Percentiles rank a stretch among this genome's conserved stretches.
phyloP scores from a whole-genome alignment of 2,888 invertebrate species.

The Hedya salicella region DNA sequence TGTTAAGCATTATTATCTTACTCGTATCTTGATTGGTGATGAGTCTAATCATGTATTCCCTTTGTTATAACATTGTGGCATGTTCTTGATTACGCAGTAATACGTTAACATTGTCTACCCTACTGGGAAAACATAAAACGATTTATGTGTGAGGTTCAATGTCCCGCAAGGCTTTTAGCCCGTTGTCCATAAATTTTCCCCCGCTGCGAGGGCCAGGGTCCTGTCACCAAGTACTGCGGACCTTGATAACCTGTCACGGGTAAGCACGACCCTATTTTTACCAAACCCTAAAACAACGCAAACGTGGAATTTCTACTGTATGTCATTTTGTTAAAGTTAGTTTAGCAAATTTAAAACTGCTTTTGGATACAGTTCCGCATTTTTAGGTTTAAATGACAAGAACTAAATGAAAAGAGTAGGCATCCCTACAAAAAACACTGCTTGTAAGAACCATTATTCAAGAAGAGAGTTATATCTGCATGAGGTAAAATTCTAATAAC shows the following conservation, averaged over 20 bases:
- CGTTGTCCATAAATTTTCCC: slow-evolving; percentile 29
- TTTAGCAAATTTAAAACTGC: slow-evolving; percentile 8
- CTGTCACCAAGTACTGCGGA: slow-evolving; percentile 4
- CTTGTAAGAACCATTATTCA: not conserved
- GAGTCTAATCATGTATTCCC: too few relatives aligned
- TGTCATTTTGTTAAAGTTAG: not conserved
- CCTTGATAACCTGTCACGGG: slow-evolving; percentile 12
- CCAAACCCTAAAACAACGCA: not conserved
- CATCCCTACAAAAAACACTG: not conserved
- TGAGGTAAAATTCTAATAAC: slow-evolving; percentile 1
- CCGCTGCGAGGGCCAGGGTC: slow-evolving; percentile 1
- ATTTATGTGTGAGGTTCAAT: slow-evolving; percentile 17
- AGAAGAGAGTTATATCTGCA: slow-evolving; percentile 5
- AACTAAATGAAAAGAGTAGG: not conserved
- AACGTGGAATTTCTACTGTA: not conserved
- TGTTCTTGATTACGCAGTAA: not conserved
- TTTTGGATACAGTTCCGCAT: not conserved
- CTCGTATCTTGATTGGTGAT: too few relatives aligned
- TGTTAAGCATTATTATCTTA: too few relatives aligned
- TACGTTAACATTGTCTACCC: slow-evolving; percentile 8
- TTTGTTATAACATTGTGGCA: too few relatives aligned
- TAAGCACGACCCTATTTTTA: not conserved
- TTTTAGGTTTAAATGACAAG: not conserved
- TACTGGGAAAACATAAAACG: slow-evolving; percentile 15
- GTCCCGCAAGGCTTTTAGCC: slow-evolving; percentile 34